Conservation (phyloP, 2,113 vertebrate species). For the Erythrolamprus reginae region DNA sequence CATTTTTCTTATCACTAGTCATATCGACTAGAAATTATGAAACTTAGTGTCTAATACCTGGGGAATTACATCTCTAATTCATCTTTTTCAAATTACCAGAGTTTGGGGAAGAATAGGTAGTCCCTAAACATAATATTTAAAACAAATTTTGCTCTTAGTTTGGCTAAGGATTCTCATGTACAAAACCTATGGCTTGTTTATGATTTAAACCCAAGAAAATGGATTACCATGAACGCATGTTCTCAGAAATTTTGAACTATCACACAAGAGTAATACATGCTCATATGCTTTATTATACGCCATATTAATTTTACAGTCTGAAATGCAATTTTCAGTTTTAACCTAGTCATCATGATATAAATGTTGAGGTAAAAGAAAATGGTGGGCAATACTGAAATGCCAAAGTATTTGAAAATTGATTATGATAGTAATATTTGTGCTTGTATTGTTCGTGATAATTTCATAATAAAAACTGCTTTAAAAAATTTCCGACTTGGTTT, state of each 20-base stretch:
- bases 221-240: not conserved
- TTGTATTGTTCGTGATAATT: not conserved
- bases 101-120: not conserved
- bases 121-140: conserved; percentile 17
- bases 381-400: not conserved
- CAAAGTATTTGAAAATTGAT: not conserved
- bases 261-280: not conserved
- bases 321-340: not conserved
- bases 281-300: not conserved
- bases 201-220: conserved; percentile 12
- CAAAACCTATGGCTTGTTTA: not conserved
- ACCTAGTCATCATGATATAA: not conserved
- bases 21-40: not conserved
- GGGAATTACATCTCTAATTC: not conserved
- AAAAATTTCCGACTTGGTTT: not conserved
- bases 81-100: not conserved
- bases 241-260: not conserved
- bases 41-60: not conserved
- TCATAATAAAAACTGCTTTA: not conserved
- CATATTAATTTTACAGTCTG: conserved; percentile 12
- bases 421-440: not conserved
- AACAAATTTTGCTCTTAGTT: accelerated
- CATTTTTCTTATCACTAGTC: not conserved
- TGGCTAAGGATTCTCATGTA: not conserved
- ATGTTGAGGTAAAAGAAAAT: not conserved